Evolutionary conservation across 2,797 vertebrate genomes (phyloP).

Genomic region (Moxostoma hubbsi): DNA sequence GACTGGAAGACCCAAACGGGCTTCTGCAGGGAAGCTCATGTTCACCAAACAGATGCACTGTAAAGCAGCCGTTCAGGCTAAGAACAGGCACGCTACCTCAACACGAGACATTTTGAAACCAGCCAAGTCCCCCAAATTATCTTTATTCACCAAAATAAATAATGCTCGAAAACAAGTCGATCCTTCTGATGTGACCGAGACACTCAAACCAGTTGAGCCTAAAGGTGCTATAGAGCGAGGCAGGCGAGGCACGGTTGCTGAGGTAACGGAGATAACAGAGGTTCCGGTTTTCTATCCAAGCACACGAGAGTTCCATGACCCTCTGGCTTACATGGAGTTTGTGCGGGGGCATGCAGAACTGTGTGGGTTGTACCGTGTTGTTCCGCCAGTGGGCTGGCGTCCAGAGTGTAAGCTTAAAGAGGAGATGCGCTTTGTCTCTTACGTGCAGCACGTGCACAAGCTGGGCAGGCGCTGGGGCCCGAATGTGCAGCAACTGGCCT

Average conservation of each 20-base stretch:
- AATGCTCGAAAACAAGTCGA: conserved; percentile 82
- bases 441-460: conserved; percentile 98
- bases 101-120: conserved; percentile 62
- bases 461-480: conserved; percentile 98
- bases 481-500: conserved; percentile 96
- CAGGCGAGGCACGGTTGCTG: conserved; percentile 70
- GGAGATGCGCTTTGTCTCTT: conserved; percentile 99
- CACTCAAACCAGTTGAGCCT: conserved; percentile 72
- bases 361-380: conserved; percentile 92
- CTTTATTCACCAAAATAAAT: conserved; percentile 72
- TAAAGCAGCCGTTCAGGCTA: conserved; percentile 84
- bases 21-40: conserved; percentile 86
- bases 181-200: conserved; percentile 54
- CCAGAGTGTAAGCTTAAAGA: conserved; percentile 99
- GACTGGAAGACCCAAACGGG: conserved; percentile 88
- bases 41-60: conserved; percentile 95
- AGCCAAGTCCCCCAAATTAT: conserved; percentile 82
- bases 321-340: conserved; percentile 91
- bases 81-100: conserved; percentile 93
- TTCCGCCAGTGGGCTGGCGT: conserved; percentile 93
- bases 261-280: conserved; percentile 86
- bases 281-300: conserved; percentile 89
- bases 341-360: conserved; percentile 89
- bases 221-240: conserved; percentile 75
- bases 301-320: conserved; percentile 94